Conservation (phyloP, 2,888 invertebrate genomes). For the Acanthosoma haemorrhoidale region DNA sequence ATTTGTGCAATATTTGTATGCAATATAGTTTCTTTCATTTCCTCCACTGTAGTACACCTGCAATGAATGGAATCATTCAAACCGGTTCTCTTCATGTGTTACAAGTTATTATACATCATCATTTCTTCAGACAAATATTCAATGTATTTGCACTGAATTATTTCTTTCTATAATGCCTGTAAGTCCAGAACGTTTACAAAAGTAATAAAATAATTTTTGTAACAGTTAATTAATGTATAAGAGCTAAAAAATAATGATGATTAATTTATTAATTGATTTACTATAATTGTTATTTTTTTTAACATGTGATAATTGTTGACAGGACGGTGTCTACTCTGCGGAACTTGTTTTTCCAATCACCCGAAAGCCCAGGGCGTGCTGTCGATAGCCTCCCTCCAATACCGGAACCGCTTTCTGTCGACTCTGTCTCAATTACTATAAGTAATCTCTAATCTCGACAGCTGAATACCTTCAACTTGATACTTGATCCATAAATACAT, state of each 20-base stretch:
- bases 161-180: too few species aligned
- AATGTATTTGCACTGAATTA: too few species aligned
- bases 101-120: too few species aligned
- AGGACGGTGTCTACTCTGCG: slow-evolving; percentile 33
- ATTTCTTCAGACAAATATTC: too few species aligned
- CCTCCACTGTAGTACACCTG: too few species aligned
- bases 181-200: too few species aligned
- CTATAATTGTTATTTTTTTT: too few species aligned
- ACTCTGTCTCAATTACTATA: slow-evolving; percentile 30
- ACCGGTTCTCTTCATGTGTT: too few species aligned
- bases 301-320: neutral
- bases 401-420: slow-evolving; percentile 31
- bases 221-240: neutral
- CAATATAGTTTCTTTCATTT: too few species aligned
- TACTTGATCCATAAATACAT: slow-evolving; percentile 1
- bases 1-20: too few species aligned
- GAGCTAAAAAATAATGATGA: neutral
- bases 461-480: too few species aligned
- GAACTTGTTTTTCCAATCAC: slow-evolving; percentile 33
- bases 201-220: neutral
- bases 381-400: slow-evolving; percentile 31
- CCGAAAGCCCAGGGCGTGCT: slow-evolving; percentile 3
- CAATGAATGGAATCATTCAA: too few species aligned
- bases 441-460: slow-evolving; percentile 7
- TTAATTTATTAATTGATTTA: neutral